Conservation (phyloP, 2,888 invertebrate species). For the Antitype chi region DNA sequence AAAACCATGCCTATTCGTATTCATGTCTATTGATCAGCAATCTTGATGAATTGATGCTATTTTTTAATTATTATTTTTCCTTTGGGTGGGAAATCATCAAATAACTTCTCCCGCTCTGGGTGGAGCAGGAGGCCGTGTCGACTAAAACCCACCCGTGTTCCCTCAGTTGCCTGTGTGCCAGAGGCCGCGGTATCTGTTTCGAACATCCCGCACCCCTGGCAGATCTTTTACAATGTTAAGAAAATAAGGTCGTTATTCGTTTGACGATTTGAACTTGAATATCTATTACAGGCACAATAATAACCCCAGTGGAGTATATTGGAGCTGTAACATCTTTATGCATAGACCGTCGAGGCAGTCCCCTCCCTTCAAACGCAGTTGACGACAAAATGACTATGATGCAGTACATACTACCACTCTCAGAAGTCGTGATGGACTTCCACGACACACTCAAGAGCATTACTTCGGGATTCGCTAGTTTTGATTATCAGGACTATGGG, state of each 20-base stretch:
- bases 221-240: slow-evolving; percentile 1
- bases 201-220: no score
- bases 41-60: background rate
- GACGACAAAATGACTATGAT: slow-evolving; percentile 96
- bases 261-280: background rate
- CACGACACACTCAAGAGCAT: slow-evolving; percentile 97
- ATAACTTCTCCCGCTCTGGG: no score
- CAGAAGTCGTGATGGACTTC: slow-evolving; percentile 98
- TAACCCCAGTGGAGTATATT: slow-evolving; percentile 95
- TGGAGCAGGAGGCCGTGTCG: no score
- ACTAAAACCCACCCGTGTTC: no score
- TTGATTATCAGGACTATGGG: slow-evolving; percentile 97
- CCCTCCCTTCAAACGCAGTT: slow-evolving; percentile 93
- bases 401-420: slow-evolving; percentile 96
- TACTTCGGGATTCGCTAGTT: slow-evolving; percentile 98
- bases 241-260: background rate
- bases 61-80: no score
- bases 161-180: no score
- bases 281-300: slow-evolving; percentile 93
- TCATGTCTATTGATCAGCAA: no score
- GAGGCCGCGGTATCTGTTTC: no score
- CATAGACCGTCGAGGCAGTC: slow-evolving; percentile 92
- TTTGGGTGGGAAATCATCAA: no score
- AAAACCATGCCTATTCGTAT: background rate
- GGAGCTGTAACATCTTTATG: slow-evolving; percentile 94